These are phyloP conservation scores for Gobius niger DNA, from an alignment of 2,113 vertebrate genomes.

Conservation along the genomic window DNA sequence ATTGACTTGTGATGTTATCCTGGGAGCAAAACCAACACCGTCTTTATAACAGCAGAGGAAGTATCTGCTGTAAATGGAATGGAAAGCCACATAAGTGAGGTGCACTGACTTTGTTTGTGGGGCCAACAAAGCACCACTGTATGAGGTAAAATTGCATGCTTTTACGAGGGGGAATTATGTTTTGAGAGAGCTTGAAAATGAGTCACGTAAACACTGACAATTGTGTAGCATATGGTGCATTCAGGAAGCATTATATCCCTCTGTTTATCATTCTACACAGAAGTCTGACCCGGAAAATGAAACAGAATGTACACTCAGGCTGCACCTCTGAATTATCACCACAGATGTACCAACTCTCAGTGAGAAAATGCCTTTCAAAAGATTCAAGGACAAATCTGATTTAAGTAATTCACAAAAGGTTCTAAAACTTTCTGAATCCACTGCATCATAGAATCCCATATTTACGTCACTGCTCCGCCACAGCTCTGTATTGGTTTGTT, in stretches of 20 bases:
- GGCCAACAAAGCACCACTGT: background rate
- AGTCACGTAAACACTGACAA: background rate
- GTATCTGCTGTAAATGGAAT: conserved; percentile 3
- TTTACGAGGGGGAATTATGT: background rate
- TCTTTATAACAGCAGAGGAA: background rate
- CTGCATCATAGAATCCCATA: background rate
- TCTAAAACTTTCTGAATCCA: too few species aligned
- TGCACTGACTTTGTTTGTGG: background rate
- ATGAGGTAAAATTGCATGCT: background rate
- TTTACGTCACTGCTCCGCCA: background rate
- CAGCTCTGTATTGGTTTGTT: background rate
- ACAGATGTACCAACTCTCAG: too few species aligned
- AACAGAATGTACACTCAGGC: too few species aligned
- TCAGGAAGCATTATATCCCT: too few species aligned
- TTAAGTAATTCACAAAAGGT: too few species aligned
- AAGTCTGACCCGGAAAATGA: background rate
- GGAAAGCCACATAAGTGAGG: conserved; percentile 11
- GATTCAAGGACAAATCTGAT: too few species aligned
- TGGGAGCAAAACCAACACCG: background rate
- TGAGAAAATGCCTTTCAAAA: too few species aligned
- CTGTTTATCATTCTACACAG: background rate
- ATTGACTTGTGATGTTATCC: background rate
- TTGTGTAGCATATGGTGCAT: background rate
- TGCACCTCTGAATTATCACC: too few species aligned
- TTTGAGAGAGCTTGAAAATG: background rate